Evolutionary conservation across 2,888 invertebrate genomes (phyloP), one percentile per base, ranked within the genome.

Genomic region (Lithophane semibrunnea): DNA sequence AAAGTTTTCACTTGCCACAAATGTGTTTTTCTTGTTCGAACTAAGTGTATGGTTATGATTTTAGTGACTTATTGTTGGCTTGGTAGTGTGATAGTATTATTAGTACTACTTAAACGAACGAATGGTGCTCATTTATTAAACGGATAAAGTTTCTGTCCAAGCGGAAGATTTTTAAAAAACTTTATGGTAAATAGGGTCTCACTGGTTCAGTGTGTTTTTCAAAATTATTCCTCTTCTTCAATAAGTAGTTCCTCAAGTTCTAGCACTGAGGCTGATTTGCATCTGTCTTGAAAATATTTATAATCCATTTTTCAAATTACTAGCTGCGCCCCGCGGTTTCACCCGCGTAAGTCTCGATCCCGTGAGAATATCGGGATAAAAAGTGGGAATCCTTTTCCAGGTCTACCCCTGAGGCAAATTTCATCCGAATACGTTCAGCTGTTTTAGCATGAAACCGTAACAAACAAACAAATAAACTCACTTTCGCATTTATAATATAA

Each of bases 11-110:
- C 70, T 79, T 76, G 85, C 92, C 93, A 86, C 93, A 93, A 94
- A 94, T 94, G 94, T 94, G 92, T 92, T 94, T 94, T 94, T 94
- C 94, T 94, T 94, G 93, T 94, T 92, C 84, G 65, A 84, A 69
- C 72, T 80, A 78, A 88, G 79, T 88, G 88, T 86, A 82, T 73
- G 82, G 83, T 79, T 78, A 85, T 86, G 80, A 85, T 86, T 77
- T 83, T 61, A 68, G 85, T 83, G 79, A 77, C 82, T 82, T 86
- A 78, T 81, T 77, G 52, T 66, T 29, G 5, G 24, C 18, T 63
- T 44, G 67, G 65, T 66, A n/a, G 47, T 61, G 68, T 79, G 54
- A 82, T 73, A 60, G 58, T 72, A 52, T 47, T 77, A 64, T 64
- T 29, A 63, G 24, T 47, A 37, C 37, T 68, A 63, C 47, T 70